Conservation (phyloP, 1,140 invertebrate species). For the Nephila pilipes region DNA sequence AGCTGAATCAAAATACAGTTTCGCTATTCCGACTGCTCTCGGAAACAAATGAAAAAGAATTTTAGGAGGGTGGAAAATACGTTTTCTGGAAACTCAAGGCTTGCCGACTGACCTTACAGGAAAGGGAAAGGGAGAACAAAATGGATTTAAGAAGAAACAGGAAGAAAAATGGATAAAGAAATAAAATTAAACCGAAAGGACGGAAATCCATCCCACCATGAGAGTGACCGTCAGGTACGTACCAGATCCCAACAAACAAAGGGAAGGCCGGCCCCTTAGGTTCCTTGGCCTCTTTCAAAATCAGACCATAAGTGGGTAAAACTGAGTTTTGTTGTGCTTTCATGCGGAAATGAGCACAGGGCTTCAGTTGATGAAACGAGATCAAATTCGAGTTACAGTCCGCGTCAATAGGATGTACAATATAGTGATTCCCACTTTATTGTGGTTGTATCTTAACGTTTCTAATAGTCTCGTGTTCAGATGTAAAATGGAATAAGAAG, state of each 20-base stretch:
- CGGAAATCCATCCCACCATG: neutral
- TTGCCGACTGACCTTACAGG: slow-evolving; percentile 64
- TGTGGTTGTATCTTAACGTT: neutral
- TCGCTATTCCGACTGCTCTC: slow-evolving; percentile 52
- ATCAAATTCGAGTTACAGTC: slow-evolving; percentile 39
- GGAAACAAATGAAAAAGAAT: neutral
- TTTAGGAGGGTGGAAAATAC: slow-evolving; percentile 48
- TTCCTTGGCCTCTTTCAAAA: slow-evolving; percentile 51
- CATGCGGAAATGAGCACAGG: slow-evolving; percentile 47
- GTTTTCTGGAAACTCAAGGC: slow-evolving; percentile 70
- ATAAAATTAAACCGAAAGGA: slow-evolving; percentile 15
- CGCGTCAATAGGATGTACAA: neutral
- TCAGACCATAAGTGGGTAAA: slow-evolving; percentile 59
- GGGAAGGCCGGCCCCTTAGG: slow-evolving; percentile 48
- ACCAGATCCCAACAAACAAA: slow-evolving; percentile 48
- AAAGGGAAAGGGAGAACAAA: neutral
- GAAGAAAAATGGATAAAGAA: slow-evolving; percentile 23
- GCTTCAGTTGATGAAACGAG: neutral
- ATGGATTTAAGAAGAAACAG: neutral
- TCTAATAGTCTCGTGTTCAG: neutral
- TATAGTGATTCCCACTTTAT: neutral
- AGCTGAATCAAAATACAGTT: slow-evolving; percentile 70
- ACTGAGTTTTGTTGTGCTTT: slow-evolving; percentile 60
- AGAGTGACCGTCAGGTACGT: slow-evolving; percentile 8
- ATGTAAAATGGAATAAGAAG: neutral